A percentile compares a stretch with the other conserved stretches of the same genome.
Evolutionary conservation across 2,888 invertebrate genomes (phyloP).

Genomic region (Gymnocheta viridis): DNA sequence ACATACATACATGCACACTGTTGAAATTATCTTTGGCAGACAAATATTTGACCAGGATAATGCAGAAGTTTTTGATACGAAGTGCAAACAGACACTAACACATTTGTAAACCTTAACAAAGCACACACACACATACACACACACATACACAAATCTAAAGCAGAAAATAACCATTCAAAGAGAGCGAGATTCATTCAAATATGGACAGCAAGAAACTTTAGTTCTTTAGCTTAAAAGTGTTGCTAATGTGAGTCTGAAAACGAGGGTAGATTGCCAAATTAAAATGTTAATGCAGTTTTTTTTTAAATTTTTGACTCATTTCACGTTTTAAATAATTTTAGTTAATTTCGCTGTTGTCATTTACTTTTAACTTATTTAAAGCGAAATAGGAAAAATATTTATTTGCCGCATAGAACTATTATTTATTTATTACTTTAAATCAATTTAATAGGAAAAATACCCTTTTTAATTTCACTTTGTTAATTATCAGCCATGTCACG

Average conservation of each 20-base stretch:
- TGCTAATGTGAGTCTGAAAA: background rate
- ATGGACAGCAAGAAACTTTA: background rate
- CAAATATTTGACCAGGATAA: slow-evolving; percentile 69
- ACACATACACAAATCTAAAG: background rate
- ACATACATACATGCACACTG: slow-evolving; percentile 2
- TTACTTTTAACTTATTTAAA: too few relatives aligned
- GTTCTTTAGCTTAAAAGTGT: background rate
- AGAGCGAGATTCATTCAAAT: slow-evolving; percentile 13
- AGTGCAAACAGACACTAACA: slow-evolving; percentile 23
- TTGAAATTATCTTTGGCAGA: slow-evolving; percentile 57
- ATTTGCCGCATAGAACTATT: too few relatives aligned
- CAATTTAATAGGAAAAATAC: too few relatives aligned
- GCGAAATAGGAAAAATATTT: too few relatives aligned
- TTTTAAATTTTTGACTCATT: too few relatives aligned
- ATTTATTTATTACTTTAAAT: too few relatives aligned
- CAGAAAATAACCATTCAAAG: background rate
- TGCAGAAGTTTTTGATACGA: slow-evolving; percentile 48
- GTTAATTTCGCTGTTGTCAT: too few relatives aligned
- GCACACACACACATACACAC: background rate
- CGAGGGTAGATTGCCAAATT: slow-evolving; percentile 12
- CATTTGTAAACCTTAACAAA: background rate
- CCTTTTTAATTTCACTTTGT: too few relatives aligned
- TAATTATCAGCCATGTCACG: too few relatives aligned
- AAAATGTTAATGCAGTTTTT: background rate
- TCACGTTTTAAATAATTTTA: too few relatives aligned